phyloP scores from a whole-genome alignment of 30 jellyfish, hydroid and myxozoan genomes.

The Turritopsis rubra region DNA sequence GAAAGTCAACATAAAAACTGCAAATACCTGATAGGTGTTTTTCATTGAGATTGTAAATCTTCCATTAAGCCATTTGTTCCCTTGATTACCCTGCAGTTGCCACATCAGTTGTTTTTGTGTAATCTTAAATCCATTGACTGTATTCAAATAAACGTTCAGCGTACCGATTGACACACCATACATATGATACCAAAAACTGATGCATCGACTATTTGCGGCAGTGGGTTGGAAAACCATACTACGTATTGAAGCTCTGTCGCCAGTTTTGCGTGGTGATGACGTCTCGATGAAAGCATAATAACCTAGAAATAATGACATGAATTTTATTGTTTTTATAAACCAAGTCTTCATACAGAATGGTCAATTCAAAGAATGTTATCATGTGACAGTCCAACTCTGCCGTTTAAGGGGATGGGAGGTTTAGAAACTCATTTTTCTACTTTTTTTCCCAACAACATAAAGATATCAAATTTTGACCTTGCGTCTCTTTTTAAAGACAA shows the following conservation, averaged over 20 bases:
- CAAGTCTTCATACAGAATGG: neutral
- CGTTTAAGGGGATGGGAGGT: neutral
- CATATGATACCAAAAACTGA: conserved; percentile 94
- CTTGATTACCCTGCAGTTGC: conserved; percentile 87
- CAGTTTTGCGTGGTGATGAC: conserved; percentile 81
- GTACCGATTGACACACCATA: conserved; percentile 87
- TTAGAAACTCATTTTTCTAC: too few species aligned
- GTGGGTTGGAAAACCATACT: conserved; percentile 88
- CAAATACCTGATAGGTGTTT: conserved; percentile 48
- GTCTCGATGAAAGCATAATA: conserved; percentile 84
- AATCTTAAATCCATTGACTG: conserved; percentile 43
- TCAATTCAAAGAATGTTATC: neutral
- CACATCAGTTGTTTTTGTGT: conserved; percentile 37
- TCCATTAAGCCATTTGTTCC: conserved; percentile 79
- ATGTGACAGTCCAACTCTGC: too few species aligned
- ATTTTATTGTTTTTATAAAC: neutral
- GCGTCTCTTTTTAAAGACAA: too few species aligned
- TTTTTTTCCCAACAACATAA: neutral
- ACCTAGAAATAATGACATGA: conserved; percentile 25
- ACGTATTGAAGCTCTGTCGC: conserved; percentile 79
- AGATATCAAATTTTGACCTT: too few species aligned
- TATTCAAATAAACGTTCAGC: conserved; percentile 52
- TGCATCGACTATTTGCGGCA: conserved; percentile 66
- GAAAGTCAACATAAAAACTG: neutral
- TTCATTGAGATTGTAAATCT: conserved; percentile 47